A percentile compares a stretch with the other conserved stretches of the same genome.
Conservation (phyloP, 2,797 vertebrate genomes). For the Chiloscyllium punctatum region DNA sequence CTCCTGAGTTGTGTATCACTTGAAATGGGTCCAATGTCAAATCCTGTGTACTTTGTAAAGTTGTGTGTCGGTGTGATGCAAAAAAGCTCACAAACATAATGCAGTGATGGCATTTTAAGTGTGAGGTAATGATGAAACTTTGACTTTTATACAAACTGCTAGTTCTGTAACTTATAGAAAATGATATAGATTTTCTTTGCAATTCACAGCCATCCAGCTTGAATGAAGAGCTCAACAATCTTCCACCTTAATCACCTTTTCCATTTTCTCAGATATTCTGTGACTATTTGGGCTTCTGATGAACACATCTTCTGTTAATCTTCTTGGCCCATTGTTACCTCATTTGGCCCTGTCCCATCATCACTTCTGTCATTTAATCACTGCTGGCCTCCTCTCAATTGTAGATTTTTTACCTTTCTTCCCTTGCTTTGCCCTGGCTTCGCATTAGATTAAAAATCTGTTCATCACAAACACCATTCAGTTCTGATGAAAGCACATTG, state of each 20-base stretch:
- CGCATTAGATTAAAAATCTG: not conserved
- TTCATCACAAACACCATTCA: not conserved
- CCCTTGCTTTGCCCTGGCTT: not conserved
- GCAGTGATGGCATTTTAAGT: not conserved
- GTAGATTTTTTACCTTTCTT: not conserved
- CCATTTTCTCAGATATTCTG: not conserved
- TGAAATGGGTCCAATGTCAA: not conserved
- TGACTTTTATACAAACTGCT: not conserved
- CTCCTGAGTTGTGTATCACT: not conserved
- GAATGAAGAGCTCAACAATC: not conserved
- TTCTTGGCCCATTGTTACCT: not conserved
- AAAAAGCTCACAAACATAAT: not conserved
- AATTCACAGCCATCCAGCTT: not conserved
- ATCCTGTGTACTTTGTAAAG: not conserved
- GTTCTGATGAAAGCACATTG: not conserved
- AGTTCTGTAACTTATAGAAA: not conserved
- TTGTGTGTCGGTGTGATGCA: not conserved
- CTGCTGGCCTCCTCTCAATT: not conserved
- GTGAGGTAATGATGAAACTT: not conserved
- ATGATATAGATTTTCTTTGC: not conserved
- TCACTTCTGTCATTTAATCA: not conserved
- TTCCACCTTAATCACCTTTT: not conserved
- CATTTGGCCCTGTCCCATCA: not conserved
- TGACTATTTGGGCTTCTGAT: not conserved
- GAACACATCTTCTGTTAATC: not conserved